Base-by-base conservation (phyloP, 2,113 vertebrate species). In the Puffinus mauretanicus region DNA sequence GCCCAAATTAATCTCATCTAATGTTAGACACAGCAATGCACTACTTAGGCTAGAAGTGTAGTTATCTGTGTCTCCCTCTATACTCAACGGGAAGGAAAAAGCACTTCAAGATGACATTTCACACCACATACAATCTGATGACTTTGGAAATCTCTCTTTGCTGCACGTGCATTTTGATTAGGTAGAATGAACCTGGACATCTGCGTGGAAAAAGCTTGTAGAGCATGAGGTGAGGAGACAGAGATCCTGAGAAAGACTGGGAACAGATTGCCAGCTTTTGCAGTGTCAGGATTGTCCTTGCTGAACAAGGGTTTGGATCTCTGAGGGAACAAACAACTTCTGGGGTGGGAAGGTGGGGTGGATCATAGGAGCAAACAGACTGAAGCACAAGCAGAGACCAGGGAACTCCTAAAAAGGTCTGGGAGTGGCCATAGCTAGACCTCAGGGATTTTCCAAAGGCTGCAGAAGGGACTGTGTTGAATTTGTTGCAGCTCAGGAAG, bases 41-140 rank as follows among this genome's bases (percentile, higher is more conserved):
- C 8, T 82, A 5, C 18, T 73, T 46, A 52, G 10, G 7, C 47
- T 65, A n/a, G 38, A 85, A 89, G 21, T 69, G 60, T 36, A 76
- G 22, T 36, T 88, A 40, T 40, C 62, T 90, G 61, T 88, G 71
- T 65, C 62, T 91, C 67, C 57, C 77, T 91, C 64, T 86, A 16
- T 61, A 86, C 62, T 32, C 36, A 73, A 6, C 2, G 5, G 24
- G 47, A 88, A 67, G 36, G 36, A 60, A 86, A 79, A 94, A 16
- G 22, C 20, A 26, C 34, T 85, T 90, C 6, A 79, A 7, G 40
- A 58, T 65, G 30, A 11, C 19, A 21, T 38, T 88, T 88, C 58
- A 47, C 16, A 32, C 9, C 11, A 60, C 1, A 0, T 44, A 54
- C 83, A 3, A 16, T 17, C 4, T 1, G 3, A 47, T 40, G n/a